These are phyloP conservation scores for Gadus chalcogrammus DNA, from an alignment of 2,113 vertebrate species.

Conservation along the genomic window DNA sequence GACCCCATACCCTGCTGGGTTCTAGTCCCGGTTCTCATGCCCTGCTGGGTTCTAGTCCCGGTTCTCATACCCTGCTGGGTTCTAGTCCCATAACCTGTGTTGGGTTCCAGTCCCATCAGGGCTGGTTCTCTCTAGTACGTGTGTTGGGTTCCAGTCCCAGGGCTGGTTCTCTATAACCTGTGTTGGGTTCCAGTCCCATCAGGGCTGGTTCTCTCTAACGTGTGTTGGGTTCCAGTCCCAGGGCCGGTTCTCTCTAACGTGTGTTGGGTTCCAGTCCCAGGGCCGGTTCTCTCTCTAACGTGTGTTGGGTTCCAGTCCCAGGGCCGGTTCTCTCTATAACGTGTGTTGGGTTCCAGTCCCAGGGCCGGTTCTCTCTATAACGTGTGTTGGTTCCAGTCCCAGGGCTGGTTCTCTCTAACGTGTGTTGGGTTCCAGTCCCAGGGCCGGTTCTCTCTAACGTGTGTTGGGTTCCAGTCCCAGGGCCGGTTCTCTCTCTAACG, in stretches of 20 bases:
- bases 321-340: conserved; percentile 70
- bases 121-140: conserved; percentile 61
- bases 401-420: conserved; percentile 54
- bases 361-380: conserved; percentile 52
- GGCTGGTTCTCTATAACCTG: neutral
- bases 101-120: conserved; percentile 86
- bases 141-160: neutral
- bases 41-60: conserved; percentile 55
- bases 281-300: neutral
- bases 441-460: too few relatives aligned
- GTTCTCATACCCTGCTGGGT: conserved; percentile 18
- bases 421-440: conserved; percentile 28
- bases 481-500: too few relatives aligned
- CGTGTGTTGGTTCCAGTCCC: conserved; percentile 75
- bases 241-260: too few relatives aligned
- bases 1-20: conserved; percentile 33
- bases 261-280: neutral
- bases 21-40: conserved; percentile 81
- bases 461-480: too few relatives aligned
- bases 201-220: conserved; percentile 65
- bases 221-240: too few relatives aligned
- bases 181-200: conserved; percentile 80
- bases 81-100: neutral
- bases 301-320: conserved; percentile 80
- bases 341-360: neutral